phyloP scores from a whole-genome alignment of 2,113 vertebrate genomes.

The Oreochromis spilurus region DNA sequence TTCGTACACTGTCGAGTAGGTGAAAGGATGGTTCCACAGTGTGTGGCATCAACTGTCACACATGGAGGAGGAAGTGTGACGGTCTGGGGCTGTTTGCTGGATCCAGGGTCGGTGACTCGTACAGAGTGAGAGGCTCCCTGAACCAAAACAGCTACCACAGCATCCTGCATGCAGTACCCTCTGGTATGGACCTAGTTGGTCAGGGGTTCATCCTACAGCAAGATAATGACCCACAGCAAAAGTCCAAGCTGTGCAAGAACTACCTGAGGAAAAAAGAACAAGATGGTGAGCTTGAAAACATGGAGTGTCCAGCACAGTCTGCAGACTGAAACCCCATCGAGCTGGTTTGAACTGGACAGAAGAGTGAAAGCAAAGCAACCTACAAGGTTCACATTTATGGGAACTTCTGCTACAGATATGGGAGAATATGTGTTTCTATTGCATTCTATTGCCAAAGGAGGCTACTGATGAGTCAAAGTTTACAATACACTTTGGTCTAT shows the following conservation, averaged over 20 bases:
- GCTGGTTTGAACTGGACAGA: background rate
- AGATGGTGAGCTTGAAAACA: background rate
- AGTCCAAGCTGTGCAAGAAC: background rate
- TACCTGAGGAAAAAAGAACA: no score
- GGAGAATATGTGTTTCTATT: background rate
- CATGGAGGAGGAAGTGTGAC: background rate
- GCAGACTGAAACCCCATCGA: background rate
- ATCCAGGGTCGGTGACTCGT: background rate
- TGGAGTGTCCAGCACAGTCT: background rate
- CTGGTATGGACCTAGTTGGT: background rate
- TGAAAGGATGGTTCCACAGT: background rate
- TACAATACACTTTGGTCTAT: background rate
- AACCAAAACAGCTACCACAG: background rate
- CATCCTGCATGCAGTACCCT: background rate
- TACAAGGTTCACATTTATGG: no score
- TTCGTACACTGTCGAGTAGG: background rate
- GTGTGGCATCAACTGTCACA: background rate
- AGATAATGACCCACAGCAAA: background rate
- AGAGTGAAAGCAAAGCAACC: background rate
- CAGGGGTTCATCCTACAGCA: background rate
- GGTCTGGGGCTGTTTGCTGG: background rate
- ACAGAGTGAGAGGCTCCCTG: background rate
- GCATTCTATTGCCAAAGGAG: background rate
- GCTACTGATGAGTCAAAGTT: background rate
- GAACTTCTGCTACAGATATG: background rate